Evolutionary conservation across 2,888 invertebrate species (phyloP), one percentile per base, ranked within the genome.

Genomic region (Limnephilus lunatus): DNA sequence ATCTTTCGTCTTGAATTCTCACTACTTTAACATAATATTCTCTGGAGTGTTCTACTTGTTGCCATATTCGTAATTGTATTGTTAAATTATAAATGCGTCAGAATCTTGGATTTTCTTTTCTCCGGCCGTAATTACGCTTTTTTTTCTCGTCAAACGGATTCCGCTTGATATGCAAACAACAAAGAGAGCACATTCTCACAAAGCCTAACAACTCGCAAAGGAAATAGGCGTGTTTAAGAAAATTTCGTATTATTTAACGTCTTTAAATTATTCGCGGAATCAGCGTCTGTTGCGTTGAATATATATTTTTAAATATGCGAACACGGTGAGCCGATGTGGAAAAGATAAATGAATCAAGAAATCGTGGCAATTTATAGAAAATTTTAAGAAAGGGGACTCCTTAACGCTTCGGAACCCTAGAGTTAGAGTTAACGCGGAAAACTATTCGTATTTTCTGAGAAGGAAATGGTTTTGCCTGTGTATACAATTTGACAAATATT

Each of bases 271-370:
- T 92, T 83, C 93, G 93, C 90, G 83, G 92, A 91, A 92, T 92
- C 91, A 90, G 92, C 92, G 92, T 92, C 92, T 92, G 93, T 93
- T 92, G 90, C 68, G 81, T 88, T 89, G 82, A 87, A 86, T 83
- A 92, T 91, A 90, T 81, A 88, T 90, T 82, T 90, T 82, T 90
- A 81, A 48, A 68, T 68, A 87, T n/a, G 87, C 82, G 82, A 81
- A 82, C 39, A 87, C 85, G 48, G 90, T 91, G 68, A 91, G 89
- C 80, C 82, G 81, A 48, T 90, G 92, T 88, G 91, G 91, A 90
- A 91, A 92, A 93, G 93, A 93, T 93, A 93, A 93, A 93, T 93
- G 92, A 92, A 93, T 93, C 92, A 85, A 68, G 85, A 87, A 92
- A 92, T 92, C 91, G 85, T 81, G 81, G 91, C 93, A 93, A 93